phyloP scores from a whole-genome alignment of 30 jellyfish, hydroid and myxozoan genomes.

The Aurelia sp. region DNA sequence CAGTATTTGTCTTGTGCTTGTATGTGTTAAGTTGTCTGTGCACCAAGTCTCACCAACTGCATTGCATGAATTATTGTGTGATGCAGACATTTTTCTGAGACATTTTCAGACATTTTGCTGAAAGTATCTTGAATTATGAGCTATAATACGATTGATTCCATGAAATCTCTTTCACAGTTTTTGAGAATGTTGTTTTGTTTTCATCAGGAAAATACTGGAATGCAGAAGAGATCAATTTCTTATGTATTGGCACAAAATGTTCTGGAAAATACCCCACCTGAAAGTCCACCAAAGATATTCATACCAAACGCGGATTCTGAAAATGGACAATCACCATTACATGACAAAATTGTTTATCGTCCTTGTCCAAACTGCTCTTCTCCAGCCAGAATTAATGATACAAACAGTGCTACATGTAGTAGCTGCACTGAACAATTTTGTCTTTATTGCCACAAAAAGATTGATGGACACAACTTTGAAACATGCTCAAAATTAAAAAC shows the following conservation, averaged over 20 bases:
- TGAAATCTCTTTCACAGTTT: not conserved
- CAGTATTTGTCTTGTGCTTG: too few species aligned
- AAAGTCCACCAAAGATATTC: conserved; percentile 38
- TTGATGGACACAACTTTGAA: conserved; percentile 19
- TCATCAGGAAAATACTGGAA: conserved; percentile 61
- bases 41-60: too few species aligned
- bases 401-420: conserved; percentile 18
- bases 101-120: too few species aligned
- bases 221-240: conserved; percentile 37
- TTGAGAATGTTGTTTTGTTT: not conserved
- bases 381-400: conserved; percentile 47
- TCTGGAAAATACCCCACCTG: conserved; percentile 63
- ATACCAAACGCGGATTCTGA: conserved; percentile 4
- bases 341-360: not conserved
- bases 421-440: conserved; percentile 43
- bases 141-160: not conserved
- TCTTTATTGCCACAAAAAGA: conserved; percentile 32
- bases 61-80: too few species aligned
- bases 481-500: conserved; percentile 18
- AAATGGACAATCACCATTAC: not conserved
- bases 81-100: too few species aligned
- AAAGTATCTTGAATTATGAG: too few species aligned
- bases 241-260: conserved; percentile 25
- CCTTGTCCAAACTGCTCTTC: conserved; percentile 69
- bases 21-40: too few species aligned